Base-by-base conservation (phyloP, 2,888 invertebrate species). In the Poecilus cupreus region DNA sequence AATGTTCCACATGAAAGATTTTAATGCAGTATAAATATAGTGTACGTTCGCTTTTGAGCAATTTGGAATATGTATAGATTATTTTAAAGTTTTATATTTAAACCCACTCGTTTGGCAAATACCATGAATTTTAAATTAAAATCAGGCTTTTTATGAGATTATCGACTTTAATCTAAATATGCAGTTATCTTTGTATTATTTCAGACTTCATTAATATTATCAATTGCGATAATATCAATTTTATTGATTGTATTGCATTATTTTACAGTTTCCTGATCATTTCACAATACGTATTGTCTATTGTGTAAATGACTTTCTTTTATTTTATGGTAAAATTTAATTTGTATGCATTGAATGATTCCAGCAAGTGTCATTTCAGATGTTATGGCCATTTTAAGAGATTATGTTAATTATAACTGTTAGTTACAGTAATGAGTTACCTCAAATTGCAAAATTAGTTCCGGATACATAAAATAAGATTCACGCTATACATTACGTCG, bases 81-180 rank as follows among this genome's bases (percentile, higher is more conserved):
- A 60, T 60, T 24, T 60, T 26, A n/a, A n/a, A n/a, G n/a, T n/a
- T n/a, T n/a, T n/a, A n/a, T n/a, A n/a, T n/a, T n/a, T n/a, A 60
- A 60, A 13, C 60, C 60, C 60, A 60, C 60, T 26, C 60, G 13
- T 60, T 60, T 60, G 60, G 60, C 60, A 60, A 13, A 60, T 60
- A 60, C 60, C 6, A n/a, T 22, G 11, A 13, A 60, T 26, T 22
- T 54, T 3, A 22, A 54, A 54, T 26, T 60, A 26, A 60, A 60
- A 60, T 60, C 24, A 60, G 60, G 26, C 13, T n/a, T 60, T 60
- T 26, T 24, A 60, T 60, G 24, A 60, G 60, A 60, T 60, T 60
- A 60, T 60, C 60, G 60, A 60, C 60, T 60, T 60, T 60, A 24
- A 60, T 60, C 60, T 26, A 60, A 60, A 60, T n/a, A 26, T 60